Evolutionary conservation across 1,140 invertebrate species (phyloP), one percentile per base, ranked within the genome.

Genomic region (Drosophila kohkoa): DNA sequence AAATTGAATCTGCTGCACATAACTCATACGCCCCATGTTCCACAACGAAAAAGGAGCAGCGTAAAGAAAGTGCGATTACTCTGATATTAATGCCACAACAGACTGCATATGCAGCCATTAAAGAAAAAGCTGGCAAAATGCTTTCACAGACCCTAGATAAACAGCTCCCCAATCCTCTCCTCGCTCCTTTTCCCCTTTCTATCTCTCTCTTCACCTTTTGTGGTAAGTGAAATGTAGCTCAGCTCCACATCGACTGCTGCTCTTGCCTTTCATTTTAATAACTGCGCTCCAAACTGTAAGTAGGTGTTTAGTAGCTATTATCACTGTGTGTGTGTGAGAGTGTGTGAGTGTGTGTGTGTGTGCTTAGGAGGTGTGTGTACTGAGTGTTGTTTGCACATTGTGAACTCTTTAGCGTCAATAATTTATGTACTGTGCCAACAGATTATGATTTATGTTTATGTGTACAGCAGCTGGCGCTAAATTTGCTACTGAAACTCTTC

Each of bases 341-440:
- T 58, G 46, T 67, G 60, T 54, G 59, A 59, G 51, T 68, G 59
- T 62, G 55, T 43, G 46, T 38, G 48, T 41, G n/a, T 48, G 57
- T 46, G 49, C 38, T 43, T 35, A 13, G 71, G 54, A 46, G 52
- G 55, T 68, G 67, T 66, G 60, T 62, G 48, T 49, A 7, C 51
- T 51, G 45, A 60, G 55, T 67, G 52, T 73, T 62, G 65, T 74
- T 70, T 65, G 73, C 73, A 66, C 73, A 68, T 88, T 88, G 70
- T 78, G 81, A 88, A 88, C 85, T 88, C 85, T 88, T 88, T 88
- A 73, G 85, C 81, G 77, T 89, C 85, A 88, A 88, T 88, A 88
- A 85, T 89, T 88, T 88, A 89, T 88, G 85, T 89, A 89, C 77
- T 88, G 77, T 76, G 85, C 85, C 71, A 81, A 72, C 68, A 88